phyloP scores from a whole-genome alignment of 1,140 invertebrate genomes.

The Bombus cullumanus region DNA sequence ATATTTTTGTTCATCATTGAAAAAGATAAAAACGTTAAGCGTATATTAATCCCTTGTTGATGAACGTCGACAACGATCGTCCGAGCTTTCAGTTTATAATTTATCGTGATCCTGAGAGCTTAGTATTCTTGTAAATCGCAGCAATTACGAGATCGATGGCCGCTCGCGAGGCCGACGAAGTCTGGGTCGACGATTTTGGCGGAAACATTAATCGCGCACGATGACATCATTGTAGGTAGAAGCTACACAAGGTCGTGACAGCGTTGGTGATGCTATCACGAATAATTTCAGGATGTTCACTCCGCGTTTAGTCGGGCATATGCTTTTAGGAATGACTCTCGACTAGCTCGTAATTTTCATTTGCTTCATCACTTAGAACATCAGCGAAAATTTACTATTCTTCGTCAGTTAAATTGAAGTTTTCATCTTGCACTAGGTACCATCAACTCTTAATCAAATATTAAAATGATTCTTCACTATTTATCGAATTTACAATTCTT shows the following conservation, averaged over 20 bases:
- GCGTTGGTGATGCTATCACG: slow-evolving; percentile 25
- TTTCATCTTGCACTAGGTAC: too few species aligned
- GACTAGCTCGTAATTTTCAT: neutral
- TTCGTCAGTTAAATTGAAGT: neutral
- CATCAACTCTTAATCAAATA: too few species aligned
- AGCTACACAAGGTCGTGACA: slow-evolving; percentile 35
- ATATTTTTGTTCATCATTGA: too few species aligned
- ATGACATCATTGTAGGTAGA: slow-evolving; percentile 33
- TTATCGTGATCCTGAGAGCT: neutral
- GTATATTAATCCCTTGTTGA: neutral
- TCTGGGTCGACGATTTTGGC: slow-evolving; percentile 23
- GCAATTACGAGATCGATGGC: slow-evolving; percentile 38
- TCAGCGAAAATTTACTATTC: too few species aligned
- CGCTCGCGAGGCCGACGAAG: slow-evolving; percentile 2
- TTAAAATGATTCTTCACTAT: too few species aligned
- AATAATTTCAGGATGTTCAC: slow-evolving; percentile 12
- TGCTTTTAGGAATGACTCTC: neutral
- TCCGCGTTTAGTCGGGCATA: neutral
- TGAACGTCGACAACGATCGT: neutral
- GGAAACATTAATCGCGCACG: slow-evolving; percentile 33
- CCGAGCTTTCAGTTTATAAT: neutral
- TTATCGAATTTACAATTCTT: too few species aligned
- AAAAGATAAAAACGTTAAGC: neutral
- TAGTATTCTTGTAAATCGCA: neutral
- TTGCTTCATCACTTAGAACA: neutral